Percentiles rank a stretch among this genome's conserved stretches.
Conservation (phyloP, 2,888 invertebrate species). For the Antitype chi region DNA sequence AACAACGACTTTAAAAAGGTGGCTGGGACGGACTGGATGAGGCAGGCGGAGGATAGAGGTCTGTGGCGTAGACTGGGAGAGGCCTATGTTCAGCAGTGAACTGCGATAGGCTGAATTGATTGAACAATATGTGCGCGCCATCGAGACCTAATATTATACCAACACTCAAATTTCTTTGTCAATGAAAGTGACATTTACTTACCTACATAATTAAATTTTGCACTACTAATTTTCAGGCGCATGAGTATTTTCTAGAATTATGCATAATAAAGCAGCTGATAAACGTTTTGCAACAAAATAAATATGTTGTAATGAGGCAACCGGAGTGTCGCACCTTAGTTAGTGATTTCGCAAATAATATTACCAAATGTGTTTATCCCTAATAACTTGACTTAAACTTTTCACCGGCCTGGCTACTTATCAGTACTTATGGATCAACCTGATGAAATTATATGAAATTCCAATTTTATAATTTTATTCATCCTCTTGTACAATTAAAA, state of each 20-base stretch:
- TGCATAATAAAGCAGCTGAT: background rate
- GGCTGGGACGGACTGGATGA: too few relatives aligned
- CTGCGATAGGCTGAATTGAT: too few relatives aligned
- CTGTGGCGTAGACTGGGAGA: too few relatives aligned
- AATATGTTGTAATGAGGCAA: background rate
- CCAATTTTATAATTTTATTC: background rate
- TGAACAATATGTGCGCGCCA: background rate
- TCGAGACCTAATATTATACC: background rate
- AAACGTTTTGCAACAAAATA: conserved; percentile 6
- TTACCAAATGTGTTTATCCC: background rate
- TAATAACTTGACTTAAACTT: background rate
- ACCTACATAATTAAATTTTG: background rate
- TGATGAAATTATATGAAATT: background rate
- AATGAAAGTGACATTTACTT: background rate
- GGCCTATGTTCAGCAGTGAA: too few relatives aligned
- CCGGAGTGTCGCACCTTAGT: background rate
- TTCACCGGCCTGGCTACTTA: too few relatives aligned
- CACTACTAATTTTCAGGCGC: background rate
- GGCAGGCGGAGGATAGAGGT: too few relatives aligned
- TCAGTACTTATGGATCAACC: background rate
- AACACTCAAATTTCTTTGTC: background rate
- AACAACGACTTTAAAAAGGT: too few relatives aligned
- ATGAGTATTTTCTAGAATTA: background rate
- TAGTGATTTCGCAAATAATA: background rate
- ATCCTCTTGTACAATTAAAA: background rate